These are phyloP conservation scores for Xiphophorus couchianus DNA, from an alignment of 2,113 vertebrate genomes.

Conservation along the genomic window DNA sequence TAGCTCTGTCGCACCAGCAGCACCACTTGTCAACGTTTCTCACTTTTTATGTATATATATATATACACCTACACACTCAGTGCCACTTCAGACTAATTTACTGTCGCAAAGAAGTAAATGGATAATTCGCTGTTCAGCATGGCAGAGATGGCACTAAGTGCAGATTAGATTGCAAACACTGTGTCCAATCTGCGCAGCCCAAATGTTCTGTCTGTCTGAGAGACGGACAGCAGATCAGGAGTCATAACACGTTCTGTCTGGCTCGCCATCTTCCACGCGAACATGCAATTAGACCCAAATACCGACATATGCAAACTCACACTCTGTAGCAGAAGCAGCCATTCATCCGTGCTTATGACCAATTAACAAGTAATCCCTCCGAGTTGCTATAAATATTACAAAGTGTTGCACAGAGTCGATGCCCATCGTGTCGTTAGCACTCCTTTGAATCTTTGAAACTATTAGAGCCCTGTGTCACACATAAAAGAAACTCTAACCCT, in stretches of 20 bases:
- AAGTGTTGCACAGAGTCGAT: constrained; percentile 47
- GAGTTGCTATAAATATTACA: constrained; percentile 61
- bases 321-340: constrained; percentile 19
- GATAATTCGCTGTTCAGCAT: constrained; percentile 74
- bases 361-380: constrained; percentile 53
- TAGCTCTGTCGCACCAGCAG: neutral
- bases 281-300: constrained; percentile 52
- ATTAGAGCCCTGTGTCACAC: constrained; percentile 27
- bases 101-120: constrained; percentile 62
- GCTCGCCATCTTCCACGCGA: constrained; percentile 50
- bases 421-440: constrained; percentile 59
- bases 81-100: constrained; percentile 58
- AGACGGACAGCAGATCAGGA: constrained; percentile 73
- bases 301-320: constrained; percentile 23
- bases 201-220: constrained; percentile 49
- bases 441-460: constrained; percentile 57
- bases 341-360: constrained; percentile 34
- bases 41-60: neutral
- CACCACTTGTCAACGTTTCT: neutral
- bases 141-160: constrained; percentile 60
- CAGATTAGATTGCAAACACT: constrained; percentile 58
- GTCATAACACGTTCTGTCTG: constrained; percentile 71
- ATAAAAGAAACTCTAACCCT: constrained; percentile 12
- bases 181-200: constrained; percentile 58
- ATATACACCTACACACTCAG: constrained; percentile 20